Base-by-base conservation (phyloP, 1,140 invertebrate genomes). In the Orussus abietinus region DNA sequence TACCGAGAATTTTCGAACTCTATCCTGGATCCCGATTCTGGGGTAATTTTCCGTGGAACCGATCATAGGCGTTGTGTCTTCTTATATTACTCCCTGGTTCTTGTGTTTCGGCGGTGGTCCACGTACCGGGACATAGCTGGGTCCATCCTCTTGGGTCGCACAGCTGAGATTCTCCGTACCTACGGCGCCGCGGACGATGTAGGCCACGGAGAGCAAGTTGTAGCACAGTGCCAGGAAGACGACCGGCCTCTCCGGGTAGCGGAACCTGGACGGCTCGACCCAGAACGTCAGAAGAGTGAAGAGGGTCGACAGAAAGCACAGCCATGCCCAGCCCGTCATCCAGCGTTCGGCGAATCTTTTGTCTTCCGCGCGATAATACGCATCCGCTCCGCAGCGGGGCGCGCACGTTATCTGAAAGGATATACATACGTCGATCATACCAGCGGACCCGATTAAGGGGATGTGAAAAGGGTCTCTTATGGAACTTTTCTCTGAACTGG, bases 261-360 rank as follows among this genome's bases (percentile, higher is more conserved):
- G 79, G 58, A 91, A 90, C 47, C 88, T 72, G 12, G 82, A 80
- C 0, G 86, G 83, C 55, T 94, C 90, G 21, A 94, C 83, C 65
- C 91, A 81, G 68, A 93, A 96, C 0, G 92, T 96, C 14, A 92
- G 72, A 40, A 96, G 68, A 0, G 89, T 90, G 59, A 93, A 89
- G 2, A 85, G 75, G 0, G 91, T 92, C 7, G 90, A 89, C 4
- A 89, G 73, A 40, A 92, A 79, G 51, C 91, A 95, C 1, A 93
- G 70, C 63, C 86, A 84, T 0, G 91, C 88, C 76, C 91, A 88
- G 3, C 85, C 80, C 5, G 82, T 85, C 59, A 92, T 88, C 81
- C 90, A 90, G 7, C 85, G 80, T 54, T 87, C 81, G 0, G 86
- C 81, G 41, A 84, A 82, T 47, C 77, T 74, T 59, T 90, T 90